phyloP scores from a whole-genome alignment of 2,797 vertebrate genomes.

The Psittacula derbiana region DNA sequence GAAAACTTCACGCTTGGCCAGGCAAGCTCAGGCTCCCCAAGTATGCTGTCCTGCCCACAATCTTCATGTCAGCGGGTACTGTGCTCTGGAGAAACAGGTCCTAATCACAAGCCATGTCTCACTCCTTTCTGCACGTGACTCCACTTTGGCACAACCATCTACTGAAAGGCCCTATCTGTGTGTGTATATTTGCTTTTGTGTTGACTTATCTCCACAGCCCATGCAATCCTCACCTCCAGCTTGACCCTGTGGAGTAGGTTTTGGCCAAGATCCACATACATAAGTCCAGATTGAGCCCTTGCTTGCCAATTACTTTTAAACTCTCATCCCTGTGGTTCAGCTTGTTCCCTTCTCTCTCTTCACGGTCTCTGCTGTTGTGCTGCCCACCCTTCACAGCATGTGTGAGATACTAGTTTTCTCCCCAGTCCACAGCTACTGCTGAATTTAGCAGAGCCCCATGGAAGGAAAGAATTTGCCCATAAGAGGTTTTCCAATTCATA shows the following conservation, averaged over 20 bases:
- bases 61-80: rapidly evolving
- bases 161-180: rapidly evolving
- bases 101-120: neutral
- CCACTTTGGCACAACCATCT: neutral
- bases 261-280: neutral
- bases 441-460: neutral
- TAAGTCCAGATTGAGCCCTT: neutral
- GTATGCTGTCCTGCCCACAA: rapidly evolving
- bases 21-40: rapidly evolving
- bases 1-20: neutral
- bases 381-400: rapidly evolving
- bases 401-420: neutral
- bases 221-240: neutral
- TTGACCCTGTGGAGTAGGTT: neutral
- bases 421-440: rapidly evolving
- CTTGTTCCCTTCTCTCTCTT: neutral
- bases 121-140: rapidly evolving
- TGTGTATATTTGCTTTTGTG: neutral
- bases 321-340: neutral
- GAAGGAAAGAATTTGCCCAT: neutral
- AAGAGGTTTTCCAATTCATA: neutral
- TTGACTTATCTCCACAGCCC: neutral
- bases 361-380: rapidly evolving
- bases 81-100: neutral
- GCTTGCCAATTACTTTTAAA: neutral